Evolutionary conservation across 2,888 invertebrate species (phyloP), one percentile per base, ranked within the genome.

Genomic region (Itoplectis maculator): DNA sequence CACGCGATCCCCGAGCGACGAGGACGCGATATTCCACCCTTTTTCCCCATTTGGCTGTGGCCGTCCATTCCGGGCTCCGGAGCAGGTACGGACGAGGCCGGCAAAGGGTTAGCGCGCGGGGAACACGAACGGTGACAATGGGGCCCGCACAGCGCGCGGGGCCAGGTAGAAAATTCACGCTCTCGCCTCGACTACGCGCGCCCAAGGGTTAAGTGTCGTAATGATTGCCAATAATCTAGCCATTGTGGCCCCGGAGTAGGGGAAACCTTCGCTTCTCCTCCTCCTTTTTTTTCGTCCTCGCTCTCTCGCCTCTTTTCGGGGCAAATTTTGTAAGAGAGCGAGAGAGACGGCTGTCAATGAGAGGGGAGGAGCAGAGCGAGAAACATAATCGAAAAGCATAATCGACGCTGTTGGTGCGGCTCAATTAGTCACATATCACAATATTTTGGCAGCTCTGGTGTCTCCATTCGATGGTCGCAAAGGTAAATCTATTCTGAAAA

Each of bases 151-250:
- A n/a, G n/a, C n/a, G n/a, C n/a, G n/a, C n/a, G n/a, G n/a, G n/a
- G 78, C 68, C 87, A 89, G 89, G 89, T 89, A 88, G 84, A 59
- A 84, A 80, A 79, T 83, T 87, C 81, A 84, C 76, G 86, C 88
- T 88, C 88, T 84, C 72, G 85, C 86, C 37, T 13, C 54, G 37
- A 61, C 29, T 81, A 59, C 59, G 37, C 59, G 37, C 80, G 75
- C 66, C 84, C 84, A 88, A 88, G 86, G 87, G 85, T 88, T 88
- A 87, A 88, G 86, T 87, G 81, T 88, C 84, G 85, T 87, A 87
- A 90, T 89, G 85, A 90, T 89, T 86, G 84, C 85, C 83, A 87
- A 89, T 90, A 89, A 90, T 90, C 84, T 87, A 40, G 42, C 68
- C 82, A 88, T 86, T 88, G 87, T 88, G 29, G 29, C 29, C 29